Evolutionary conservation across 2,797 vertebrate species (phyloP), one percentile per base, ranked within the genome.

Genomic region (Anomalospiza imberbis): DNA sequence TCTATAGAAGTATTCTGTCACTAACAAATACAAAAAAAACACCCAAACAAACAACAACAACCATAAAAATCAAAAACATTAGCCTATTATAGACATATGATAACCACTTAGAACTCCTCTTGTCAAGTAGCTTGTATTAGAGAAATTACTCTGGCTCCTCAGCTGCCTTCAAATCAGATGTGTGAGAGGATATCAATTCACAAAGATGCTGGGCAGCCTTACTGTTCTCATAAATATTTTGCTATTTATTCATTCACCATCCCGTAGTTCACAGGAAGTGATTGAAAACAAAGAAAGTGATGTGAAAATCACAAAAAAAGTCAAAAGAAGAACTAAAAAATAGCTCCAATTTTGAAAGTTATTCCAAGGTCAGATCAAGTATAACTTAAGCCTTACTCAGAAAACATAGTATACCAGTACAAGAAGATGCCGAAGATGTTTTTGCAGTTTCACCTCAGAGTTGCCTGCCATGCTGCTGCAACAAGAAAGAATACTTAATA

Each of bases 111-210:
- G 40, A 93, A 76, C 36, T 81, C 42, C 50, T 91, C 40, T 81
- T 89, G 85, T 93, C 79, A 91, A 82, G 38, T 13, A 26, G n/a
- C 25, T 94, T 85, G 61, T 48, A 61, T 51, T 40, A 40, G 24
- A 95, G 65, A 94, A 73, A 91, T 83, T 94, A 38, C 42, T 91
- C 80, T 77, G 65, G 47, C 14, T 88, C 38, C 66, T 70, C 50
- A 65, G 17, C 31, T 92, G 85, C 36, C 57, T 80, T 95, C 63
- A 79, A 85, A 92, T 83, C 45, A 94, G 70, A 63, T 40, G 25
- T 51, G 34, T 42, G 34, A 73, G 31, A 34, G 42, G 38, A 82
- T 88, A 89, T 92, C 62, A 90, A 14, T 62, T 96, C 17, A 36
- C 55, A 93, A 93, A 77, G 61, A 67, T 75, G 36, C 42, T 93